phyloP scores from a whole-genome alignment of 2,888 invertebrate species.

The Sympetrum striolatum region DNA sequence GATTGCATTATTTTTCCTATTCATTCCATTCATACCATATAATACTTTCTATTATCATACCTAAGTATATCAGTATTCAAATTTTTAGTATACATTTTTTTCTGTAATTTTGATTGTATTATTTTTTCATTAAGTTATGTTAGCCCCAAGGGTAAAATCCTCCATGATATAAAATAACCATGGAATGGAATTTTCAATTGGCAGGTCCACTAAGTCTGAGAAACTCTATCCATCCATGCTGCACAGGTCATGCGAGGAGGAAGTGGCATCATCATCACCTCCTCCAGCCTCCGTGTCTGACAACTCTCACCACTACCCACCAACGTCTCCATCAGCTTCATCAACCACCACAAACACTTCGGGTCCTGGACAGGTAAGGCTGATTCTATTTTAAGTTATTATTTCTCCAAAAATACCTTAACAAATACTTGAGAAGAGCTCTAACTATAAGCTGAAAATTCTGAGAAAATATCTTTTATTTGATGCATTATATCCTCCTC shows the following conservation, averaged over 20 bases:
- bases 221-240: conserved; percentile 93
- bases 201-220: conserved; percentile 93
- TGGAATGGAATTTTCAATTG: conserved; percentile 44
- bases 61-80: not conserved
- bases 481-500: no score
- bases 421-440: no score
- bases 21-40: no score
- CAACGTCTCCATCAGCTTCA: conserved; percentile 25
- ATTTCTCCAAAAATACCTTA: no score
- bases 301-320: conserved; percentile 11
- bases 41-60: no score
- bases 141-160: conserved; percentile 41
- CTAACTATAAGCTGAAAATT: no score
- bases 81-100: not conserved
- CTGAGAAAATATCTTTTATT: no score
- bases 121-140: not conserved
- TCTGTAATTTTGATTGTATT: not conserved
- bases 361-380: conserved; percentile 5
- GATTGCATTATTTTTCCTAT: no score
- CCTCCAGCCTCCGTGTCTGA: conserved; percentile 49
- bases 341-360: conserved; percentile 22
- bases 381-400: not conserved
- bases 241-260: conserved; percentile 80
- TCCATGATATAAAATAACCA: conserved; percentile 45
- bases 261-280: conserved; percentile 61